phyloP scores from a whole-genome alignment of 2,888 invertebrate genomes.

The Tuta absoluta region DNA sequence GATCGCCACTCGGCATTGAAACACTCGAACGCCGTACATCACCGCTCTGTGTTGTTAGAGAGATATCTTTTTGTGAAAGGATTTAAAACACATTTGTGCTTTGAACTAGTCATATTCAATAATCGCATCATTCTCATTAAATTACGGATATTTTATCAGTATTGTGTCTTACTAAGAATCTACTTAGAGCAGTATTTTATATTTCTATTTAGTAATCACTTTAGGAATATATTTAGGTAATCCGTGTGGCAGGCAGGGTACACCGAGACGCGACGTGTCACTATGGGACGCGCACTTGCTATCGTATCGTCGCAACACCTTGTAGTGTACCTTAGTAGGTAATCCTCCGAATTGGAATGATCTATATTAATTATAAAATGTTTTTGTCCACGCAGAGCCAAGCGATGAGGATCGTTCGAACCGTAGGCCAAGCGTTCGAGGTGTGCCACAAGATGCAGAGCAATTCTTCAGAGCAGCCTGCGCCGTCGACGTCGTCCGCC shows the following conservation, averaged over 20 bases:
- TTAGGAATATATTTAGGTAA: too few relatives aligned
- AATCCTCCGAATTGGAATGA: too few relatives aligned
- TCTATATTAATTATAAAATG: background rate
- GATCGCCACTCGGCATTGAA: constrained; percentile 12
- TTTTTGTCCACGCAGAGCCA: constrained; percentile 89
- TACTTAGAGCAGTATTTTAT: too few relatives aligned
- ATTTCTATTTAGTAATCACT: too few relatives aligned
- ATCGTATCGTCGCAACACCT: too few relatives aligned
- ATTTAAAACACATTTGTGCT: constrained; percentile 19
- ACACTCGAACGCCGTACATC: constrained; percentile 3
- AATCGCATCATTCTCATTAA: too few relatives aligned
- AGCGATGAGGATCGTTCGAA: constrained; percentile 98
- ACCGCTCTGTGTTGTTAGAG: background rate
- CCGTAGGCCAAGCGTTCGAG: constrained; percentile 99
- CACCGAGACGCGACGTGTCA: too few relatives aligned
- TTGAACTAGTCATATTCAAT: background rate
- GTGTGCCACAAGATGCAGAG: constrained; percentile 97
- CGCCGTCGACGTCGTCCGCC: constrained; percentile 66
- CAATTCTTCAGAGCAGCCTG: constrained; percentile 72
- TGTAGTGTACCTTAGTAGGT: too few relatives aligned
- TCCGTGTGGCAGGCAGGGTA: too few relatives aligned
- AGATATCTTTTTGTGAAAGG: constrained; percentile 8
- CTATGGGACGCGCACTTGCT: too few relatives aligned
- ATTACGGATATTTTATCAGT: too few relatives aligned
- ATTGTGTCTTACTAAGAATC: too few relatives aligned